Evolutionary conservation across 92 coral and sea anemone genomes (phyloP), one percentile per base, ranked within the genome.

Genomic region (Pocillopora meandrina): DNA sequence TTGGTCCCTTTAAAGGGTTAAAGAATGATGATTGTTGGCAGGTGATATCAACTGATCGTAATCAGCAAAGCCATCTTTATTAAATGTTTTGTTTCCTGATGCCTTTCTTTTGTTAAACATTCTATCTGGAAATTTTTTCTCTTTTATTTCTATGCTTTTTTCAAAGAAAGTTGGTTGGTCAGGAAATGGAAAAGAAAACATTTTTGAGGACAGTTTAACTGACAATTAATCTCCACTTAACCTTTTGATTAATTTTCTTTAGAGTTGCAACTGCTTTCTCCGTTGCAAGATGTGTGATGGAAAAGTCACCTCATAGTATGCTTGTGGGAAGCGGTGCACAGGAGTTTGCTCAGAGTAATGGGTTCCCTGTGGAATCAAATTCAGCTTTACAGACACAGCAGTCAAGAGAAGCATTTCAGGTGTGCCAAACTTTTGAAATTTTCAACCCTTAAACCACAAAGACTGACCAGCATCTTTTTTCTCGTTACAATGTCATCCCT

Each of bases 231-330:
- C 2, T 20, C 52, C 6, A 64, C 23, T 26, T 23, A 31, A 52
- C 7, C 33, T 58, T 20, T 18, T 56, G 16, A 31, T 10, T 20
- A 8, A 73, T 57, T 56, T 5, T 55, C 35, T 76, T 10, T 47
- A 92, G 95, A 12, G 85, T 92, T 78, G 89, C 93, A 7, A 79
- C 72, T 36, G 93, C 95, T 1, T 80, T 92, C 65, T 89, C 93
- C 1, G 93, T 90, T 63, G 95, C 95, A 19, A 85, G 84, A 82
- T 65, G 86, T 77, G 93, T 92, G 9, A 87, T 92, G 91, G 93
- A 92, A 80, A 86, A 84, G 61, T 92, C 91, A 60, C 78, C 84
- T 4, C 95, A 92, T 66, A 92, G 91, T 77, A 92, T 92, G 89
- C 59, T 92, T 20, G 87, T 81, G 65, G 90, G 95, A 4, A 74